phyloP scores from a whole-genome alignment of 2,113 vertebrate species.

The Bombycilla garrulus region DNA sequence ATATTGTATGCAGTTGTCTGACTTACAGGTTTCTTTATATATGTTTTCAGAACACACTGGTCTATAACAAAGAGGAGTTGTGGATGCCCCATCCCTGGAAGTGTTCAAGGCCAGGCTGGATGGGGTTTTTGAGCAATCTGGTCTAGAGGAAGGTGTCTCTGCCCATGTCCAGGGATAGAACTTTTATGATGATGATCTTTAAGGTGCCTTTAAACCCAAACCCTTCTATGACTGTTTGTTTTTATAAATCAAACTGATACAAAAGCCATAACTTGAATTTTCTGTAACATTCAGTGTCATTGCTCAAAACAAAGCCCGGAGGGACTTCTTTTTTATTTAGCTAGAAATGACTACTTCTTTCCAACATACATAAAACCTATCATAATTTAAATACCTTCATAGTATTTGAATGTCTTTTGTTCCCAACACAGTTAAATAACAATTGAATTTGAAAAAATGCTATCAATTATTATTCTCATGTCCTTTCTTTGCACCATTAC shows the following conservation, averaged over 20 bases:
- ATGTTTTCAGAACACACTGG: not conserved
- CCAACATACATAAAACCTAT: not conserved
- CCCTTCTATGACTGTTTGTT: not conserved
- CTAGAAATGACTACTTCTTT: not conserved
- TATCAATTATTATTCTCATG: not conserved
- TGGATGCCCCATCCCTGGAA: not conserved
- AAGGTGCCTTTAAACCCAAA: not conserved
- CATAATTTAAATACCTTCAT: not conserved
- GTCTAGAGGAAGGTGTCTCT: not conserved
- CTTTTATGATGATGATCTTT: not conserved
- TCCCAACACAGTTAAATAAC: not conserved
- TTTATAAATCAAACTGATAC: not conserved
- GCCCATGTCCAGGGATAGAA: not conserved
- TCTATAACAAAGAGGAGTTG: rapidly evolving
- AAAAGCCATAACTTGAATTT: not conserved
- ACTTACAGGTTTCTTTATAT: not conserved
- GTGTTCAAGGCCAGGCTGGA: not conserved
- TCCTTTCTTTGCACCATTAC: not conserved
- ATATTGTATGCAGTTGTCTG: not conserved
- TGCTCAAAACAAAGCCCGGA: not conserved
- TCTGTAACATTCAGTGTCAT: not conserved
- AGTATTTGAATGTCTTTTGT: not conserved
- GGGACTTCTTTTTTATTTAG: not conserved
- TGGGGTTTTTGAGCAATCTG: not conserved
- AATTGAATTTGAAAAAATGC: not conserved